phyloP scores from a whole-genome alignment of 2,797 vertebrate genomes.

The Phalanger gymnotis region DNA sequence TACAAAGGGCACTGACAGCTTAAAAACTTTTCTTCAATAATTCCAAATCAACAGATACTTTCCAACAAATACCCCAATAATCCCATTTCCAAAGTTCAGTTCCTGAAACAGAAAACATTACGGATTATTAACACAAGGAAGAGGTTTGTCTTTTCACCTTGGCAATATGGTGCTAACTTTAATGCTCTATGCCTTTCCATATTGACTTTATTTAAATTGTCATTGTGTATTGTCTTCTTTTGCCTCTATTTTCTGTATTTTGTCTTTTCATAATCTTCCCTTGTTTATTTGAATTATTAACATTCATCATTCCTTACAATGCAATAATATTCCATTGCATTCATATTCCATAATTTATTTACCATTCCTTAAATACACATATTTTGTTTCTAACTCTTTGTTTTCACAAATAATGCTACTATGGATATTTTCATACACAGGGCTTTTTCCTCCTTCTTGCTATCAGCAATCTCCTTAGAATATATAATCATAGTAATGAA shows the following conservation, averaged over 20 bases:
- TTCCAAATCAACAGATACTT: neutral
- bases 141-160: neutral
- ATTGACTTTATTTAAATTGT: neutral
- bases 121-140: neutral
- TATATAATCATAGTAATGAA: neutral
- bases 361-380: neutral
- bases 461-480: neutral
- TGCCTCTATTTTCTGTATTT: neutral
- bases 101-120: neutral
- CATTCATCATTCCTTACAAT: neutral
- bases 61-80: neutral
- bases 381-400: neutral
- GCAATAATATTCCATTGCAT: neutral
- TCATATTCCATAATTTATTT: neutral
- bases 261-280: neutral
- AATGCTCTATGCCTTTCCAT: neutral
- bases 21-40: neutral
- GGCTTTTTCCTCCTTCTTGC: neutral
- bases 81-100: neutral
- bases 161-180: neutral
- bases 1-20: neutral
- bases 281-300: neutral
- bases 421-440: neutral
- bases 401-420: neutral
- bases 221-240: neutral